phyloP scores from a whole-genome alignment of 23 tunicate genomes.

The Phallusia fumigata region DNA sequence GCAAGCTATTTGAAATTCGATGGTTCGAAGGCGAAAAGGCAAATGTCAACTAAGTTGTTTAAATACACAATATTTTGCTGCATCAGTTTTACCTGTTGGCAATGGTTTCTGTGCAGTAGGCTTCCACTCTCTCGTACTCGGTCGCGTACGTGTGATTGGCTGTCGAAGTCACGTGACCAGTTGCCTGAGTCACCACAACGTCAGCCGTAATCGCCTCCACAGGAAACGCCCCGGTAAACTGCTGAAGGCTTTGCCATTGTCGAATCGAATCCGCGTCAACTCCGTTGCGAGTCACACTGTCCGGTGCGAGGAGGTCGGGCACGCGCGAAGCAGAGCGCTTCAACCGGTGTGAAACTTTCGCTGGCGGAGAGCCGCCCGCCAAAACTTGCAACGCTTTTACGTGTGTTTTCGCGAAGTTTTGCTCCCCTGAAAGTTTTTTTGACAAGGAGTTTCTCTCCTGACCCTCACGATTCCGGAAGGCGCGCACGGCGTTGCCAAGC shows the following conservation, averaged over 20 bases:
- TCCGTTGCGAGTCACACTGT: background rate
- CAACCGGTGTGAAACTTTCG: background rate
- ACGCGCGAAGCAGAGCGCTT: background rate
- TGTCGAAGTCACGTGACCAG: background rate
- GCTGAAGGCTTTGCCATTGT: background rate
- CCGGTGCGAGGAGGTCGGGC: background rate
- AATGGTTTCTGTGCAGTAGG: background rate
- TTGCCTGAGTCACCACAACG: background rate
- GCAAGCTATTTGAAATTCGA: too few species aligned
- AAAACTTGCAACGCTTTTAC: too few species aligned
- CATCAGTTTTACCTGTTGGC: background rate
- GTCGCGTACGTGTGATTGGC: constrained; percentile 8
- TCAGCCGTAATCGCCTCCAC: background rate
- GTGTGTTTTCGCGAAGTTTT: too few species aligned
- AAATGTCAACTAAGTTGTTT: too few species aligned
- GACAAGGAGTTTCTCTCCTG: too few species aligned
- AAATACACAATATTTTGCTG: too few species aligned
- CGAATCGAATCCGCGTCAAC: background rate
- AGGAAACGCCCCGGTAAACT: background rate
- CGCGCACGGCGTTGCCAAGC: background rate
- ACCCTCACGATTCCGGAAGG: too few species aligned
- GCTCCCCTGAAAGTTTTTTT: too few species aligned
- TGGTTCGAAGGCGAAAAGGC: too few species aligned
- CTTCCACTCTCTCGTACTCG: background rate
- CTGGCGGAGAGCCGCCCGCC: too few species aligned